phyloP scores from a whole-genome alignment of 2,888 invertebrate genomes.

The Ectemnius lituratus region DNA sequence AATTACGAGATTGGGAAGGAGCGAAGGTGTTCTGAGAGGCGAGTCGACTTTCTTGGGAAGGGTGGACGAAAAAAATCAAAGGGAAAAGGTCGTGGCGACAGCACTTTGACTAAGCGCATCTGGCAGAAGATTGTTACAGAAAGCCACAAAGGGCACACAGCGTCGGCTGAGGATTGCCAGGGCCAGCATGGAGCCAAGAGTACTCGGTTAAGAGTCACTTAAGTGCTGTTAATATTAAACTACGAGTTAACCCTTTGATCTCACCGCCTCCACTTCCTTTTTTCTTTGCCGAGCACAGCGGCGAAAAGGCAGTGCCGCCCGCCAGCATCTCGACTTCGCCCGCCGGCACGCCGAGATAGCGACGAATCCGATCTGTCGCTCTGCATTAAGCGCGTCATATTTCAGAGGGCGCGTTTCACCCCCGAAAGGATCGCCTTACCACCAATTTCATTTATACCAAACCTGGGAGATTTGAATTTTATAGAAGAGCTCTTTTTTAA shows the following conservation, averaged over 20 bases:
- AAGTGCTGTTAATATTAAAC: constrained; percentile 1
- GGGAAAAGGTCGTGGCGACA: background rate
- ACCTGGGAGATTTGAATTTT: no score
- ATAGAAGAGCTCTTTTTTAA: no score
- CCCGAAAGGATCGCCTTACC: no score
- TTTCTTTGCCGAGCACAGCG: background rate
- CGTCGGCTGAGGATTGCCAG: background rate
- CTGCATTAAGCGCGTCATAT: no score
- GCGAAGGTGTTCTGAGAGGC: no score
- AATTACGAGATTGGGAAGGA: no score
- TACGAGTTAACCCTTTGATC: constrained; percentile 6
- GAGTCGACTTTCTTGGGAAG: background rate
- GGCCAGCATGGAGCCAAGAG: background rate
- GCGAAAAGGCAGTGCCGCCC: no score
- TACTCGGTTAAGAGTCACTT: constrained; percentile 5
- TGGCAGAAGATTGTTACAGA: constrained; percentile 6
- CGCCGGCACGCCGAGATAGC: no score
- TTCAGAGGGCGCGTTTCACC: no score
- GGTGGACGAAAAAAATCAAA: background rate
- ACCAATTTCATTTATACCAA: no score
- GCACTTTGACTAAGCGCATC: constrained; percentile 4
- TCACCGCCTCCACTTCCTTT: background rate
- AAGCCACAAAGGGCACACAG: constrained; percentile 5
- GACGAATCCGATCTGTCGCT: no score
- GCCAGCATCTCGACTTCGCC: no score